These are phyloP conservation scores for Volucella inanis DNA, from an alignment of 2,888 invertebrate genomes.

Conservation along the genomic window DNA sequence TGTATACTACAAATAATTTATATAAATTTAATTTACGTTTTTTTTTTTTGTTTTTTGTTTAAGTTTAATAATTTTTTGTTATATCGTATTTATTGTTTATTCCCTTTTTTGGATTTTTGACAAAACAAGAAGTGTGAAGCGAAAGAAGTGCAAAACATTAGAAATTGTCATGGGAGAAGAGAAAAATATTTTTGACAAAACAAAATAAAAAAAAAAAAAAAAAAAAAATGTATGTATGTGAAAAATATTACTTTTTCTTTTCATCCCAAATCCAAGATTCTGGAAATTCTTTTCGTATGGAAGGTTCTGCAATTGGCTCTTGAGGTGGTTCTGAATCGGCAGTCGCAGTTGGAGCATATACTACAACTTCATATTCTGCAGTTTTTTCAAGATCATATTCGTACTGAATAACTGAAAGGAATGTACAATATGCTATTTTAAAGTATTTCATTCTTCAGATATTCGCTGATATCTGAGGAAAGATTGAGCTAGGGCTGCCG, in stretches of 20 bases:
- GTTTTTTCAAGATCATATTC: no score
- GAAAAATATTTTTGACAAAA: not conserved
- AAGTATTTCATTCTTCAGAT: no score
- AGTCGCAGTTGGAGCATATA: no score
- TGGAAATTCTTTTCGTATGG: slow-evolving; percentile 86
- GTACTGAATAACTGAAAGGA: no score
- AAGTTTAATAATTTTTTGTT: no score
- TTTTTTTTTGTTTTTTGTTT: no score
- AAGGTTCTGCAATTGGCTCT: not conserved
- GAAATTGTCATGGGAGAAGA: not conserved
- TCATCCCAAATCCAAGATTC: slow-evolving; percentile 88
- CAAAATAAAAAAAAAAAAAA: not conserved
- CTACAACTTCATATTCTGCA: no score
- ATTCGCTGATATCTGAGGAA: no score
- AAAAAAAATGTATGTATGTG: not conserved
- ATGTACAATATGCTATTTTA: no score
- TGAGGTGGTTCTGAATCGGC: no score
- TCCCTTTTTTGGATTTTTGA: slow-evolving; percentile 65
- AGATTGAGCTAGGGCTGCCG: no score
- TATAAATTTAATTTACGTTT: slow-evolving; percentile 1
- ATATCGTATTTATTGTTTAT: not conserved
- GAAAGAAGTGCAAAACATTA: not conserved
- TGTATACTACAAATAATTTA: slow-evolving; percentile 32
- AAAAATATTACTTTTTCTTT: slow-evolving; percentile 3
- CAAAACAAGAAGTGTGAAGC: slow-evolving; percentile 11